A percentile compares a stretch with the other conserved stretches of the same genome.
Conservation (phyloP, 2,113 vertebrate genomes). For the Apteryx owenii region DNA sequence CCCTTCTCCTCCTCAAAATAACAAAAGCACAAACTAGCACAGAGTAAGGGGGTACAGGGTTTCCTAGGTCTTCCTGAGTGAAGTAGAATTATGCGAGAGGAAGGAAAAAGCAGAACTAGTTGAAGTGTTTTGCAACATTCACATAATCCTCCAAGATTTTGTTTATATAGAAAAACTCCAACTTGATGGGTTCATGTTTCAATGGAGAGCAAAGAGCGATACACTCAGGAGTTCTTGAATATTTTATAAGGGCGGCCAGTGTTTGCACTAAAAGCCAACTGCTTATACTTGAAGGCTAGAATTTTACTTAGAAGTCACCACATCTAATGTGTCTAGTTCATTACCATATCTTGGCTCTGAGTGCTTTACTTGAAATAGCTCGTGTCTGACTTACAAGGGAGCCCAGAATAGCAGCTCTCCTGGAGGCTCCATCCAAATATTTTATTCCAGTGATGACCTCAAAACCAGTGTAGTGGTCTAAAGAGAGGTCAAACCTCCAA, state of each 20-base stretch:
- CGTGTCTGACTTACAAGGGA: neutral
- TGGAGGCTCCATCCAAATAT: neutral
- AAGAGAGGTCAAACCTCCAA: neutral
- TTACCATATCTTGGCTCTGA: neutral
- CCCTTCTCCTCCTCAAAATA: neutral
- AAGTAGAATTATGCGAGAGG: neutral
- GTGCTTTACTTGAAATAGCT: neutral
- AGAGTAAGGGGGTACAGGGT: neutral
- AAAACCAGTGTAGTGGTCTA: neutral
- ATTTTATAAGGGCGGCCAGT: neutral
- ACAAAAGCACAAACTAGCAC: neutral
- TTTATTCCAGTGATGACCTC: neutral
- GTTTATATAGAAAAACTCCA: neutral
- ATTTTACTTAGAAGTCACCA: neutral
- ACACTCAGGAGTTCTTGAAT: neutral
- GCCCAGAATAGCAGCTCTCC: neutral
- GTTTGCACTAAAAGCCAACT: neutral
- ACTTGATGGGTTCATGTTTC: neutral
- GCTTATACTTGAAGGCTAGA: neutral
- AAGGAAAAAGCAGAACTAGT: neutral
- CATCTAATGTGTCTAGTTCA: neutral
- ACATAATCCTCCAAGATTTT: neutral
- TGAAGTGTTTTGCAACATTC: neutral
- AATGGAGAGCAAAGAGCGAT: neutral
- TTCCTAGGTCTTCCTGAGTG: neutral